Evolutionary conservation across 2,113 vertebrate genomes (phyloP).

Genomic region (Pheucticus melanocephalus): DNA sequence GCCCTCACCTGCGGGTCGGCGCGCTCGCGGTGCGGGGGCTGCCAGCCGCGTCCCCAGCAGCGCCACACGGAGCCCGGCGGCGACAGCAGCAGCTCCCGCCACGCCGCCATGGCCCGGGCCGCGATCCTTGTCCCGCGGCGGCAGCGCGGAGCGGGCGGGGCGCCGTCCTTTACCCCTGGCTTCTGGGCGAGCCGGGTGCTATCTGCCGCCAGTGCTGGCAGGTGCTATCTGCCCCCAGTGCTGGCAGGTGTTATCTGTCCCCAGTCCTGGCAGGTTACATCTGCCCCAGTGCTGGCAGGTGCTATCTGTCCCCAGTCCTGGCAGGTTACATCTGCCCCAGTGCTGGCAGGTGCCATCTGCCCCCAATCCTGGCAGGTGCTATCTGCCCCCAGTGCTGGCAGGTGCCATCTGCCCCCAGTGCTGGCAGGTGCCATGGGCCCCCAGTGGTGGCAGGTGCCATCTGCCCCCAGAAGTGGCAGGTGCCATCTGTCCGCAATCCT

Average conservation of each 20-base stretch:
- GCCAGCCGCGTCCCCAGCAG: neutral
- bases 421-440: too few relatives aligned
- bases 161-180: neutral
- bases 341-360: too few relatives aligned
- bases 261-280: too few relatives aligned
- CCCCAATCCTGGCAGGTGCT: too few relatives aligned
- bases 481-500: rapidly evolving
- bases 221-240: rapidly evolving
- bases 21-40: neutral
- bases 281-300: rapidly evolving
- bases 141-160: neutral
- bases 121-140: neutral
- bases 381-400: rapidly evolving
- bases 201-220: rapidly evolving
- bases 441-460: rapidly evolving
- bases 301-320: too few relatives aligned
- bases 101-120: neutral
- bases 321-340: too few relatives aligned
- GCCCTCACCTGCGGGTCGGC: neutral
- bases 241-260: too few relatives aligned
- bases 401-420: rapidly evolving
- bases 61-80: neutral
- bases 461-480: rapidly evolving
- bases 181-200: rapidly evolving
- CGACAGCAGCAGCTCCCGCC: neutral